Percentiles rank a stretch among this genome's conserved stretches.
Conservation (phyloP, 64 coral and sea anemone species). For the Exaiptasia diaphana region DNA sequence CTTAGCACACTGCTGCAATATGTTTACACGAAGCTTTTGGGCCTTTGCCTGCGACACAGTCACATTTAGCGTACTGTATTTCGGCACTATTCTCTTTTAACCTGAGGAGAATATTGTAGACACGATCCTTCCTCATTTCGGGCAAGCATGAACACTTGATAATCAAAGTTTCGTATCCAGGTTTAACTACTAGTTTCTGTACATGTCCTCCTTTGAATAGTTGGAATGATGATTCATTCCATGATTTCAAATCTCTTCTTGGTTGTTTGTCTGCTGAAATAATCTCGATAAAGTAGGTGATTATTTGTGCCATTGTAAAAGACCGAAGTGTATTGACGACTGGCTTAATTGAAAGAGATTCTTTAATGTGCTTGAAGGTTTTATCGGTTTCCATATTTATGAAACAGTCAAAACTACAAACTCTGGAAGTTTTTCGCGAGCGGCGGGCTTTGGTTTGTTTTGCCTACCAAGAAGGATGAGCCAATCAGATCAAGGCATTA, state of each 20-base stretch:
- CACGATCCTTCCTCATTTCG: constrained; percentile 4
- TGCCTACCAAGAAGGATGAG: constrained; percentile 1
- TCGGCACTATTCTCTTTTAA: constrained; percentile 12
- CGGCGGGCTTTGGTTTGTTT: background rate
- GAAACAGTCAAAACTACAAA: background rate
- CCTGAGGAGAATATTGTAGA: constrained; percentile 1
- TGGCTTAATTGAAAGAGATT: background rate
- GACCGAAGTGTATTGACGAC: background rate
- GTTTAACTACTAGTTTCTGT: constrained; percentile 1
- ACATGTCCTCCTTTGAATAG: constrained; percentile 23
- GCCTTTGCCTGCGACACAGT: constrained; percentile 13
- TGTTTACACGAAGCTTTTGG: constrained; percentile 17
- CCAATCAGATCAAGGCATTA: constrained; percentile 5
- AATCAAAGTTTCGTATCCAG: constrained; percentile 3
- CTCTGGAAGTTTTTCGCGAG: background rate
- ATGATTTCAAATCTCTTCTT: background rate
- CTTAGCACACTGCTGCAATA: constrained; percentile 17
- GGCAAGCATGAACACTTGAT: constrained; percentile 19
- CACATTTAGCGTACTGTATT: constrained; percentile 27
- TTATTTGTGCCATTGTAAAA: background rate
- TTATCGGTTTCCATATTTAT: background rate
- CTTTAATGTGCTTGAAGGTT: background rate
- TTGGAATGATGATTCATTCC: background rate
- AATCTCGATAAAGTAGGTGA: background rate
- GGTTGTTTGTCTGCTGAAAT: background rate